These are phyloP conservation scores for Solea solea DNA, from an alignment of 2,113 vertebrate species.

Conservation along the genomic window DNA sequence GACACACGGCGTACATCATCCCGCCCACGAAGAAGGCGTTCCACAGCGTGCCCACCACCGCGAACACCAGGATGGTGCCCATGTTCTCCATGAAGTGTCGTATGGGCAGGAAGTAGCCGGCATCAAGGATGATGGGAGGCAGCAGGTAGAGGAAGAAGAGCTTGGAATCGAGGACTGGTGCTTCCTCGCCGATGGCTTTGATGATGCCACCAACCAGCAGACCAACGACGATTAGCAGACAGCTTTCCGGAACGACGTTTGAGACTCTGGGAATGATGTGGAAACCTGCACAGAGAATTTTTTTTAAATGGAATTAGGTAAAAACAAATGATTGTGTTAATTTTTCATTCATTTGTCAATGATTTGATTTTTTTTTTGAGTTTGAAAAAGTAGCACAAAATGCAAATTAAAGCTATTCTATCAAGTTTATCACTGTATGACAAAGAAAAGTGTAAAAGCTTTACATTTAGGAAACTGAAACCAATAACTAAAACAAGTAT, in stretches of 20 bases:
- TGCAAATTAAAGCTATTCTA: no score
- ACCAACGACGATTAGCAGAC: constrained; percentile 94
- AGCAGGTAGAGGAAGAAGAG: constrained; percentile 97
- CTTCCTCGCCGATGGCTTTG: constrained; percentile 83
- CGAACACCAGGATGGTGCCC: constrained; percentile 95
- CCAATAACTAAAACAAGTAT: no score
- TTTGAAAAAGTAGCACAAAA: no score
- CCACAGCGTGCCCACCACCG: constrained; percentile 95
- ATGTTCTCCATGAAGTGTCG: constrained; percentile 92
- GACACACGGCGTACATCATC: constrained; percentile 88
- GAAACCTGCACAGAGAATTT: constrained; percentile 83
- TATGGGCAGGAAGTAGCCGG: constrained; percentile 95
- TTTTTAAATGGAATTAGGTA: not conserved
- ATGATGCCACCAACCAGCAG: constrained; percentile 92
- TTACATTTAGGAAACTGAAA: no score
- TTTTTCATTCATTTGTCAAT: no score
- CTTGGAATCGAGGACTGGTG: constrained; percentile 85
- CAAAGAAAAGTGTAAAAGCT: no score
- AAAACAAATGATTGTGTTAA: no score
- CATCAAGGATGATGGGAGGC: constrained; percentile 96
- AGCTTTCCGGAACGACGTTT: constrained; percentile 92
- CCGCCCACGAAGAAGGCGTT: constrained; percentile 91
- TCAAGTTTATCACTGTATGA: no score
- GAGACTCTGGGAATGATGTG: constrained; percentile 91
- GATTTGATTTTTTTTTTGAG: no score